Conservation (phyloP, 2,888 invertebrate species). For the Diaperis boleti region DNA sequence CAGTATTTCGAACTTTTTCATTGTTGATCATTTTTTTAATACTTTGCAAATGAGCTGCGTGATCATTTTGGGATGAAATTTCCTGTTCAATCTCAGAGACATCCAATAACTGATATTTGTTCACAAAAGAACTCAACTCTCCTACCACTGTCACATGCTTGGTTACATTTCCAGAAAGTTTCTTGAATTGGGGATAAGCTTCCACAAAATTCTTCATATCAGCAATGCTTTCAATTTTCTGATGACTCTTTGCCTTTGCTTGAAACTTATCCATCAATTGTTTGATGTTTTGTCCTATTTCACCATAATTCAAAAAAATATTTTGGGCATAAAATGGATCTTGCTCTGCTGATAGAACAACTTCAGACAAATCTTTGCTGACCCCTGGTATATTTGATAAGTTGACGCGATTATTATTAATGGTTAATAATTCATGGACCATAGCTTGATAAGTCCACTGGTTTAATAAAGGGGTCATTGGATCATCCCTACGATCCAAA, state of each 20-base stretch:
- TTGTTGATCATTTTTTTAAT: slow-evolving; percentile 83
- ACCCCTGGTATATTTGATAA: slow-evolving; percentile 87
- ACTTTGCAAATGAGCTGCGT: slow-evolving; percentile 81
- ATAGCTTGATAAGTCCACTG: slow-evolving; percentile 99
- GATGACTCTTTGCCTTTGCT: slow-evolving; percentile 92
- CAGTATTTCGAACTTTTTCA: slow-evolving; percentile 77
- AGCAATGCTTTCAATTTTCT: slow-evolving; percentile 97
- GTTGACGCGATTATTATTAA: slow-evolving; percentile 94
- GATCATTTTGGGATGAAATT: slow-evolving; percentile 88
- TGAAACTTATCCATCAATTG: slow-evolving; percentile 95
- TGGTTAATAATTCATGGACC: slow-evolving; percentile 96
- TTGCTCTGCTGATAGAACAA: slow-evolving; percentile 94
- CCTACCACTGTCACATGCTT: slow-evolving; percentile 98
- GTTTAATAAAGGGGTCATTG: slow-evolving; percentile 94
- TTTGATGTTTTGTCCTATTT: slow-evolving; percentile 98
- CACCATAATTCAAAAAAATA: slow-evolving; percentile 96
- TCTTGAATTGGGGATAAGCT: slow-evolving; percentile 97
- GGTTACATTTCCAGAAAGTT: slow-evolving; percentile 94
- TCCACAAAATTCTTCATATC: slow-evolving; percentile 99
- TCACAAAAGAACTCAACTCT: slow-evolving; percentile 90
- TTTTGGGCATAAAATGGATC: slow-evolving; percentile 98
- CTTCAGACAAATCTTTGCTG: slow-evolving; percentile 89
- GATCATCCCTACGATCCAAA: slow-evolving; percentile 93
- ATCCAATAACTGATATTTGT: slow-evolving; percentile 82
- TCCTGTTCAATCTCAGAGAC: slow-evolving; percentile 96